Conservation (phyloP, 1,140 invertebrate genomes). For the Dolichoris vasculosae region DNA sequence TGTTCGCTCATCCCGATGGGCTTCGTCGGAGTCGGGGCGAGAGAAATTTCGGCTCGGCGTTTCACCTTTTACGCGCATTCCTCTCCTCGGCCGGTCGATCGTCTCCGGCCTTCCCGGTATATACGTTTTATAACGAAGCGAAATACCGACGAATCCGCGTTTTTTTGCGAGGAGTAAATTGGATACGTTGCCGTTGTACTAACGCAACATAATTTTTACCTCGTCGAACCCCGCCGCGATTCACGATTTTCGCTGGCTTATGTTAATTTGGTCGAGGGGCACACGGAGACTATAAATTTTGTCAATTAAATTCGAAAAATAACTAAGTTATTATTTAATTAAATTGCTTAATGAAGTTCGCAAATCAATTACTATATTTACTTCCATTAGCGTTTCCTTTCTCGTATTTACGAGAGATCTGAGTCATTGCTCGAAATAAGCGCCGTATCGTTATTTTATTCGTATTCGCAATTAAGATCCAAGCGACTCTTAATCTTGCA, state of each 20-base stretch:
- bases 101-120: neutral
- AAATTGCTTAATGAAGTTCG: neutral
- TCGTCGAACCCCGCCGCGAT: neutral
- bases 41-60: neutral
- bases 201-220: constrained; percentile 1
- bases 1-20: neutral
- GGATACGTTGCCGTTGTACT: neutral
- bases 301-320: constrained; percentile 13
- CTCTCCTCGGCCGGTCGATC: neutral
- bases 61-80: neutral
- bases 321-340: constrained; percentile 29
- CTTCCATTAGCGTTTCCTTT: neutral
- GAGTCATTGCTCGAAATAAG: neutral
- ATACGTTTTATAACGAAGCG: neutral
- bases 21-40: too few relatives aligned
- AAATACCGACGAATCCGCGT: neutral
- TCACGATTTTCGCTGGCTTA: neutral
- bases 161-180: constrained; percentile 35
- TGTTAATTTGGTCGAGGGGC: neutral
- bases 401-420: neutral
- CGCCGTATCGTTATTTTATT: neutral
- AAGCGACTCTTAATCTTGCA: neutral
- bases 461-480: neutral
- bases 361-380: neutral
- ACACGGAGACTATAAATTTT: constrained; percentile 1